Percentiles rank a stretch among this genome's conserved stretches.
phyloP scores from a whole-genome alignment of 1,140 invertebrate genomes.

The Papilio dardanus region DNA sequence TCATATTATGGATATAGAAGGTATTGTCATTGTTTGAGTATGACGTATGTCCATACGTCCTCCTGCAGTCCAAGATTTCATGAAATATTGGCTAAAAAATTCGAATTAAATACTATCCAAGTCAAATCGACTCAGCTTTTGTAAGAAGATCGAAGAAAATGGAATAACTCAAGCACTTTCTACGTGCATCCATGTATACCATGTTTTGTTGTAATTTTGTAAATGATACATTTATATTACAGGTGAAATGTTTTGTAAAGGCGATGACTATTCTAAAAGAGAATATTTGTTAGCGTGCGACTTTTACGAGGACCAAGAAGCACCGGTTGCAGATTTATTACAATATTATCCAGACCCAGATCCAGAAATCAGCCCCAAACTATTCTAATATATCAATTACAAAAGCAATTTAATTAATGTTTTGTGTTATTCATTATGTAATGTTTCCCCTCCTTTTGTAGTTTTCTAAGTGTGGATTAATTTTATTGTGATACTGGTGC shows the following conservation, averaged over 20 bases:
- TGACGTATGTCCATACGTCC: neutral
- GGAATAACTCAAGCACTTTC: neutral
- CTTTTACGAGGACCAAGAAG: constrained; percentile 77
- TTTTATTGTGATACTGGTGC: too few relatives aligned
- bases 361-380: constrained; percentile 68
- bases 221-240: neutral
- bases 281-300: constrained; percentile 76
- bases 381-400: constrained; percentile 47
- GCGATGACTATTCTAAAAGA: constrained; percentile 75
- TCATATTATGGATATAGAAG: constrained; percentile 75
- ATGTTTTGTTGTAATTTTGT: neutral
- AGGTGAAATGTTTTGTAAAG: constrained; percentile 79
- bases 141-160: neutral
- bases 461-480: too few relatives aligned
- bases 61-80: neutral
- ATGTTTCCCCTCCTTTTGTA: neutral
- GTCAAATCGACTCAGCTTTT: neutral
- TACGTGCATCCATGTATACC: neutral
- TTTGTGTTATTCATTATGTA: neutral
- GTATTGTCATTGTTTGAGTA: constrained; percentile 42
- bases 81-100: neutral
- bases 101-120: neutral
- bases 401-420: neutral
- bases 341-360: constrained; percentile 77
- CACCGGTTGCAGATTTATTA: constrained; percentile 72